Evolutionary conservation across 1,140 invertebrate species (phyloP), one percentile per base, ranked within the genome.

Genomic region (Lepidurus packardi): DNA sequence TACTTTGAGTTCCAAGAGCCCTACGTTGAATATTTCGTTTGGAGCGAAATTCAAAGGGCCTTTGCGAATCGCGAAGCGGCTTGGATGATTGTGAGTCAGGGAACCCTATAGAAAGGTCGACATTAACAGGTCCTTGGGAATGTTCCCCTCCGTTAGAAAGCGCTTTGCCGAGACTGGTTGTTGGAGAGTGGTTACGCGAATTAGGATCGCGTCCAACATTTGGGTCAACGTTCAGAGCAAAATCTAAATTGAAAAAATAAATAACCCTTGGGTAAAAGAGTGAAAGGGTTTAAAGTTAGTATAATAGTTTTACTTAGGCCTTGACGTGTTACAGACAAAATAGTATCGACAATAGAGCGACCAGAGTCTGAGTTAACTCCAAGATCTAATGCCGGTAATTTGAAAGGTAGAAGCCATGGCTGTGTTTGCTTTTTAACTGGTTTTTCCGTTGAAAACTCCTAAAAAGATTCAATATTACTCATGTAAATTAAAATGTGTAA

Each of bases 211-310:
- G 8, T 9, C 53, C 16, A 7, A 13, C 21, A 65, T 65, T 65
- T 7, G 53, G 53, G 53, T 65, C 53, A 65, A 65, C 53, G 53
- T 65, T 65, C 53, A 65, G 13, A n/a, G 53, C 53, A 65, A 65
- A 65, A 65, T 65, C 53, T 65, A 21, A n/a, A 1, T n/a, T 34
- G 6, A 65, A 65, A 65, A 65, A 47, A 47, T 47, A 21, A 65
- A 65, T 21, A 65, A 65, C 16, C 16, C 7, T 65, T 7, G 21
- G 16, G 16, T 47, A 7, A 65, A 65, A 65, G 16, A 34, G 34
- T 4, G 34, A 34, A 34, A 34, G 34, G 34, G 34, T 34, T 34
- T 34, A 34, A 34, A 34, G 34, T 34, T 34, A 34, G 34, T 34
- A 4, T 65, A 13, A 16, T n/a, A 65, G 7, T 13, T 65, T 65